Base-by-base conservation (phyloP, 64 coral and sea anemone species). In the Pachyseris speciosa region DNA sequence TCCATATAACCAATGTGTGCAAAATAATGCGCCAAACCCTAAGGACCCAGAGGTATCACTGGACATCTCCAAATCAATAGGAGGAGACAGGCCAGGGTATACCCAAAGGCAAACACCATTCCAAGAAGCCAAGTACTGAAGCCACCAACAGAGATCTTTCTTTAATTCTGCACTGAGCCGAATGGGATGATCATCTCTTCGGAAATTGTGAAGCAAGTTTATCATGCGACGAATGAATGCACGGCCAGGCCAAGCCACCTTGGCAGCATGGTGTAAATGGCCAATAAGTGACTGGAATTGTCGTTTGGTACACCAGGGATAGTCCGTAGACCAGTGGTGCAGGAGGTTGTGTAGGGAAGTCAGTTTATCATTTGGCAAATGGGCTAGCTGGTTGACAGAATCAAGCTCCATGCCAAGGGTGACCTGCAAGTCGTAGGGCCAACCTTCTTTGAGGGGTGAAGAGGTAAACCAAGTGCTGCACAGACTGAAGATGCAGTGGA, bases 201-300 rank as follows among this genome's bases (percentile, higher is more conserved):
- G 65, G 44, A 72, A 86, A 27, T 60, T 36, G 29, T 6, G 43
- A 1, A 85, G 58, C 11, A 85, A 37, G 7, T 85, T 2, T 8
- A 69, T 68, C 84, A 86, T 70, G 37, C 63, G 64, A 41, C 38
- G n/a, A 8, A 86, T 22, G 37, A 86, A 86, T 1, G 84, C 28
- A 25, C 64, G 37, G 0, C 84, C 84, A 1, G 84, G 84, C 84
- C 77, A 69, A 32, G 70, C 84, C 3, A 86, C 64, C 5, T 47
- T 42, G 32, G 37, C 40, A 0, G 45, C 84, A 38, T 86, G 84
- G 49, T 86, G 84, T 2, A 85, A 33, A 2, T 9, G 16, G 11
- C 83, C 57, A 29, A 85, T 85, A 5, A 85, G 25, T 20, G 64
- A 85, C 25, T 85, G 45, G 4, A 63, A 30, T 36, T 85, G 24